Evolutionary conservation across 2,888 invertebrate species (phyloP), one percentile per base, ranked within the genome.

Genomic region (Lycophotia porphyrea): DNA sequence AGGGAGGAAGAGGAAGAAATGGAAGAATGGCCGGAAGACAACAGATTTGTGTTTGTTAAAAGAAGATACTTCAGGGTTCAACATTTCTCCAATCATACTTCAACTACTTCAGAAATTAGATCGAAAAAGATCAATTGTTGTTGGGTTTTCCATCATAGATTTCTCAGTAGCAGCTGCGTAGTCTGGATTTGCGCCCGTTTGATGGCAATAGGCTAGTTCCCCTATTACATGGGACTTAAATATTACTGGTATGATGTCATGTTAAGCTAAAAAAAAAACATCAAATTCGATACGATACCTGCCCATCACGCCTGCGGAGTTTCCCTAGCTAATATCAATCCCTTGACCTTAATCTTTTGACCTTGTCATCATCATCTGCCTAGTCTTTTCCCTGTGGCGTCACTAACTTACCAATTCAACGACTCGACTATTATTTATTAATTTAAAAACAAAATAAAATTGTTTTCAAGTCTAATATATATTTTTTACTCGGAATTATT

Each of bases 1-100:
- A 42, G 0, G 44, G 27, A 27, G 58, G 55, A 80, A 49, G 24
- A 42, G 18, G 58, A 79, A 61, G 49, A 31, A 3, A 31, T 58
- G 31, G 58, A 58, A 60, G 31, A 31, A 31, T 31, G 27, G 27
- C 9, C 1, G 15, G 58, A 1, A 58, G 31, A 52, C n/a, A n/a
- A 24, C 13, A 13, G n/a, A 49, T 49, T 24, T 24, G 9, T 24
- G 49, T 49, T 49, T 49, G 7, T 24, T 49, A 24, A 49, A 44
- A 24, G 21, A 47, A 1, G 47, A 47, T 47, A 47, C 18, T 5
- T 21, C 47, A 21, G 49, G 49, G 9, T 9, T 24, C 24, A 24
- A 49, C 2, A 52, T n/a, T 52, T 52, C 49, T 52, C 24, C 9
- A 24, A 49, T 21, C 49, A 49, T 49, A 11, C 49, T 49, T 21